Conservation (phyloP, 2,113 vertebrate species). For the Gnathonemus longibarbis region DNA sequence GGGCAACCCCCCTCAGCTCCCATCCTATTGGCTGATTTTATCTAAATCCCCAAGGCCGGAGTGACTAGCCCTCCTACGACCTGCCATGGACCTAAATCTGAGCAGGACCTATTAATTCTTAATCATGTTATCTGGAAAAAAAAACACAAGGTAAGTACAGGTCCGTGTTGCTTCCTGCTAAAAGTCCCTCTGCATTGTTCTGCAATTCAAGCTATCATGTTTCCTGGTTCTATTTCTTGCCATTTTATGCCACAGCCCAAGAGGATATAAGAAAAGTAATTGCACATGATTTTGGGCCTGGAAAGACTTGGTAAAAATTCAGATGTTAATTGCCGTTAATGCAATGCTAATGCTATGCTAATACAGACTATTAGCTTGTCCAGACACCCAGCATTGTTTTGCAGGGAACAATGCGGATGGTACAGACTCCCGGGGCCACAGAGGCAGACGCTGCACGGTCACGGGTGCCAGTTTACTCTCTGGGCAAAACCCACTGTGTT, state of each 20-base stretch:
- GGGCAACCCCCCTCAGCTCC: neutral
- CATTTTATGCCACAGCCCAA: neutral
- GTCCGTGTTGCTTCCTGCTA: neutral
- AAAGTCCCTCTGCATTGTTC: neutral
- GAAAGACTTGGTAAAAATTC: neutral
- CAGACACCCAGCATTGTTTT: neutral
- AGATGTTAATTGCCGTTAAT: neutral
- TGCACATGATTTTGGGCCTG: neutral
- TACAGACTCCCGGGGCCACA: neutral
- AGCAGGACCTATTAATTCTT: neutral
- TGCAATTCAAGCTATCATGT: neutral
- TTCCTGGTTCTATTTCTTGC: neutral
- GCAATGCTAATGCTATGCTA: neutral
- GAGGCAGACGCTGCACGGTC: neutral
- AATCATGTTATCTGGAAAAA: neutral
- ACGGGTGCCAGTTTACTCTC: neutral
- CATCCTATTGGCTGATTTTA: neutral
- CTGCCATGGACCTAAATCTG: neutral
- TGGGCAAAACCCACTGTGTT: neutral
- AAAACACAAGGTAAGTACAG: neutral
- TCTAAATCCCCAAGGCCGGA: neutral
- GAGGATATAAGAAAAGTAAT: neutral
- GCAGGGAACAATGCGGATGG: neutral
- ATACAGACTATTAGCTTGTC: neutral
- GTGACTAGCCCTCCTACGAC: neutral